Conservation (phyloP, 2,797 vertebrate genomes). For the Clarias fuscus region DNA sequence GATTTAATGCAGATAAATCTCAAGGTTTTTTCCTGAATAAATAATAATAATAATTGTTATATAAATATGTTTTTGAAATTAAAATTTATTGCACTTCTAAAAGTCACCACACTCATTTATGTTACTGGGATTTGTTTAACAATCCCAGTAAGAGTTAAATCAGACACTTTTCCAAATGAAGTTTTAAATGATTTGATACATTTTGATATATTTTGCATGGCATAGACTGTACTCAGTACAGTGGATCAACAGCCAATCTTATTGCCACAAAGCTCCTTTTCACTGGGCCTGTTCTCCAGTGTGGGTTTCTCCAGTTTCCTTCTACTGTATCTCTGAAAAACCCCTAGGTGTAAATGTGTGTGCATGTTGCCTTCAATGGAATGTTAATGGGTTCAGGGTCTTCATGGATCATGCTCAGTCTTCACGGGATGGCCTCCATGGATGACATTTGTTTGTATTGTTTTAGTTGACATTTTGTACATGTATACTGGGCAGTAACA, state of each 20-base stretch:
- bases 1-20: not conserved
- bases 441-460: not conserved
- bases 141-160: not conserved
- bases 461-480: not conserved
- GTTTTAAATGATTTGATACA: not conserved
- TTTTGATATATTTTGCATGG: not conserved
- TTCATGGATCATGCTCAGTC: not conserved
- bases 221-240: not conserved
- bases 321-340: not conserved
- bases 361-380: not conserved
- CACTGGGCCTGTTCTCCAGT: not conserved
- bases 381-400: not conserved
- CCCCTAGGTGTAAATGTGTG: not conserved
- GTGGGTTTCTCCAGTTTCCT: not conserved
- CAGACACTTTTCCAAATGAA: not conserved
- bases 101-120: too few relatives aligned
- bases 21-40: too few relatives aligned
- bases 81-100: not conserved
- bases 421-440: not conserved
- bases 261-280: not conserved
- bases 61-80: not conserved
- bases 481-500: not conserved
- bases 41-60: not conserved
- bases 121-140: not conserved
- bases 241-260: not conserved